phyloP scores from a whole-genome alignment of 2,113 vertebrate genomes.

The Actinemys pallida region DNA sequence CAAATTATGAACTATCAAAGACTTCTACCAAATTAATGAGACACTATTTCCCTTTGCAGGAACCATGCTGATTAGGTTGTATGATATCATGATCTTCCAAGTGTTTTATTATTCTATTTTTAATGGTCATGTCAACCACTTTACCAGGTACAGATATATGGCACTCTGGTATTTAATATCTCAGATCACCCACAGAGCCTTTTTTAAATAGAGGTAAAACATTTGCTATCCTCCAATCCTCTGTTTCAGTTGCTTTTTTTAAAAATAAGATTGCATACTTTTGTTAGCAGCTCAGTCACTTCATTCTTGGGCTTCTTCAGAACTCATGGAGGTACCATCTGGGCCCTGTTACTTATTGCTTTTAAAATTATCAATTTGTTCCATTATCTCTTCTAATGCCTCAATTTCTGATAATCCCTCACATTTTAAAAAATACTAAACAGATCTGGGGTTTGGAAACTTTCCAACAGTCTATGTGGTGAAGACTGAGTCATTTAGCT shows the following conservation, averaged over 20 bases:
- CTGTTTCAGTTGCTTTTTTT: not conserved
- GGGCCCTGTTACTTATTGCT: not conserved
- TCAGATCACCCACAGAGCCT: not conserved
- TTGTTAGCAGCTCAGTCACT: not conserved
- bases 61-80: no score
- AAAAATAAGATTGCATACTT: not conserved
- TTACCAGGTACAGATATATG: not conserved
- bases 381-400: not conserved
- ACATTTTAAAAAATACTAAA: not conserved
- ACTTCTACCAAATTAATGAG: no score
- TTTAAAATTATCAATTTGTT: not conserved
- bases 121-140: not conserved
- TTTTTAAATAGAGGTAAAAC: not conserved
- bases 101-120: not conserved
- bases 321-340: not conserved
- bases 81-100: not conserved
- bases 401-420: not conserved
- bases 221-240: not conserved
- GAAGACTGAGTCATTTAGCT: constrained; percentile 62
- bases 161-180: not conserved
- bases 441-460: not conserved
- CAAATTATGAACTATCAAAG: no score
- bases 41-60: no score
- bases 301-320: not conserved
- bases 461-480: not conserved